Evolutionary conservation across 1,140 invertebrate genomes (phyloP), one percentile per base, ranked within the genome.

Genomic region (Leptinotarsa lineolata): DNA sequence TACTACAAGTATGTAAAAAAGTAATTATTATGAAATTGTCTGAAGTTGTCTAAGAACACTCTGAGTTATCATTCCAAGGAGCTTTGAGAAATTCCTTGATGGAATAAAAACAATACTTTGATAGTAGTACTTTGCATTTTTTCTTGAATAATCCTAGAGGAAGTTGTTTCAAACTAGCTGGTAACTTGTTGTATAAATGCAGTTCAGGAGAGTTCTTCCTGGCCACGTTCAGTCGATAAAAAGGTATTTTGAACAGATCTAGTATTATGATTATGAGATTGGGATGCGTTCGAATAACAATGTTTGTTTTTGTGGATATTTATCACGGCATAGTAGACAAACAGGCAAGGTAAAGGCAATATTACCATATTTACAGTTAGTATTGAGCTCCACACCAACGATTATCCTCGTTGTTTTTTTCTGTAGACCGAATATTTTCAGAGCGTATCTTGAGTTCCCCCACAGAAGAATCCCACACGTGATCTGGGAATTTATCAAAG

Each of bases 281-380:
- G 6, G n/a, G 59, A 60, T 60, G n/a, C 5, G 16, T 60, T 60
- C 59, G 59, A 60, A 60, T 60, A n/a, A 60, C n/a, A 60, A 11
- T 60, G 5, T 60, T 60, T 60, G 59, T 60, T 60, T 60, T 60
- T 60, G n/a, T 60, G 59, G n/a, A 60, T 60, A 60, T 60, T 6
- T 11, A 60, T 60, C 16, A 60, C 4, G n/a, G 59, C 59, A 60
- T 60, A 60, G n/a, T n/a, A 21, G 21, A 60, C 59, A n/a, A 60
- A 60, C 59, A 60, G n/a, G 59, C 59, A 60, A 60, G 59, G 59
- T 21, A 60, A n/a, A 60, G 59, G 59, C 59, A 60, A 60, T n/a
- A 60, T 8, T n/a, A 18, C 59, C 59, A 60, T 60, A 60, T 60
- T 60, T 60, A n/a, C 59, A 60, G n/a, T 60, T 5, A 60, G 59